These are phyloP conservation scores for Caenorhabditis inopinata DNA, from an alignment of 1,140 invertebrate genomes.

Conservation along the genomic window DNA sequence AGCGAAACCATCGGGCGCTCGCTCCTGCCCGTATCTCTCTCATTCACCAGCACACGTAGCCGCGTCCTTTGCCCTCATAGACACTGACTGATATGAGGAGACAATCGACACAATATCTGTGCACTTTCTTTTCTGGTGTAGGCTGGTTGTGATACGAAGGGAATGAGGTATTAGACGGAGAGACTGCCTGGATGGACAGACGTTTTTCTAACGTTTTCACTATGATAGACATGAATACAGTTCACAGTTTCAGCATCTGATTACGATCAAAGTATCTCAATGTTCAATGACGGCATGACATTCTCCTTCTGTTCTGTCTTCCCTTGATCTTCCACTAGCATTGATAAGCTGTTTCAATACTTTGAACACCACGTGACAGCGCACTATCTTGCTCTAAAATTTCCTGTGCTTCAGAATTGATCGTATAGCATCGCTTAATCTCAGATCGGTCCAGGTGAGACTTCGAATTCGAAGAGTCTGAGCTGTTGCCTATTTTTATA, in stretches of 20 bases:
- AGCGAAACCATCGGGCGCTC: neutral
- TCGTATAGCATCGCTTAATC: no score
- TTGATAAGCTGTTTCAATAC: no score
- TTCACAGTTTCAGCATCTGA: no score
- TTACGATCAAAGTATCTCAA: neutral
- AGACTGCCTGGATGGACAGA: constrained; percentile 7
- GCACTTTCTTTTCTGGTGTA: constrained; percentile 10
- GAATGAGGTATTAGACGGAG: neutral
- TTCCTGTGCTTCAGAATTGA: no score
- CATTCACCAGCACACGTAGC: neutral
- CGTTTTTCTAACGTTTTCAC: neutral
- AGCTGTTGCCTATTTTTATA: no score
- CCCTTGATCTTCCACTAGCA: no score
- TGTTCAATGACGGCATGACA: no score
- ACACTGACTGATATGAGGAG: neutral
- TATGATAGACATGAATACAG: neutral
- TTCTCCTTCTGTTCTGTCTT: no score
- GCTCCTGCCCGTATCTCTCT: constrained; percentile 18
- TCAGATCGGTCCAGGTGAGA: no score
- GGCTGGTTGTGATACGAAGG: neutral
- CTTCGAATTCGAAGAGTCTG: no score
- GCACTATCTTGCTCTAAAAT: no score
- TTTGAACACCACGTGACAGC: no score
- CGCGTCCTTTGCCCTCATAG: constrained; percentile 6
- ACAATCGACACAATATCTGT: neutral